These are phyloP conservation scores for Parambassis ranga DNA, from an alignment of 2,797 vertebrate species.

Conservation along the genomic window DNA sequence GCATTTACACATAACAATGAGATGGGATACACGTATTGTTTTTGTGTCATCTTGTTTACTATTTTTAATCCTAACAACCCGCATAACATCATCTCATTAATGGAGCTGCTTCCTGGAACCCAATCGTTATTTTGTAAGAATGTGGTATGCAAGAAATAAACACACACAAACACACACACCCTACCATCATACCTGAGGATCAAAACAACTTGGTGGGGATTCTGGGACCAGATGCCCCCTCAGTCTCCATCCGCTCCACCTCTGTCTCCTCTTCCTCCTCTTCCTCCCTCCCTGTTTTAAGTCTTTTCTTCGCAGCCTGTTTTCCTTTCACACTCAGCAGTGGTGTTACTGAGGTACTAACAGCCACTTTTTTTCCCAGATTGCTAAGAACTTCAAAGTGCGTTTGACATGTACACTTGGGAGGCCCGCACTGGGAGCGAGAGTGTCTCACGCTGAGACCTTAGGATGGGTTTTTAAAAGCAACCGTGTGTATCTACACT, in stretches of 20 bases:
- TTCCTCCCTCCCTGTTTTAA: not conserved
- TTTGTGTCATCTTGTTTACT: not conserved
- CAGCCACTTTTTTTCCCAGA: slow-evolving; percentile 60
- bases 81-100: not conserved
- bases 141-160: not conserved
- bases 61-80: not conserved
- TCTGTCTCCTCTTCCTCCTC: not conserved
- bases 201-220: slow-evolving; percentile 17
- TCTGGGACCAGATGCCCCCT: slow-evolving; percentile 1
- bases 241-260: not conserved
- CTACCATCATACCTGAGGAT: slow-evolving; percentile 8
- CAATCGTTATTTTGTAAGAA: not conserved
- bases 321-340: slow-evolving; percentile 17
- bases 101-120: not conserved
- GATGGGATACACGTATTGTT: too few relatives aligned
- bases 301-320: not conserved
- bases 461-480: slow-evolving; percentile 46
- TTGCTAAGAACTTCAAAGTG: slow-evolving; percentile 67
- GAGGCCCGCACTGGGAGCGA: slow-evolving; percentile 36
- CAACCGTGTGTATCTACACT: slow-evolving; percentile 23
- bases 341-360: slow-evolving; percentile 36
- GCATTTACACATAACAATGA: too few relatives aligned
- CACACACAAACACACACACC: not conserved
- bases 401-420: slow-evolving; percentile 62
- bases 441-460: slow-evolving; percentile 45